phyloP scores from a whole-genome alignment of 1,140 invertebrate species.

The Parapsyche elsis region DNA sequence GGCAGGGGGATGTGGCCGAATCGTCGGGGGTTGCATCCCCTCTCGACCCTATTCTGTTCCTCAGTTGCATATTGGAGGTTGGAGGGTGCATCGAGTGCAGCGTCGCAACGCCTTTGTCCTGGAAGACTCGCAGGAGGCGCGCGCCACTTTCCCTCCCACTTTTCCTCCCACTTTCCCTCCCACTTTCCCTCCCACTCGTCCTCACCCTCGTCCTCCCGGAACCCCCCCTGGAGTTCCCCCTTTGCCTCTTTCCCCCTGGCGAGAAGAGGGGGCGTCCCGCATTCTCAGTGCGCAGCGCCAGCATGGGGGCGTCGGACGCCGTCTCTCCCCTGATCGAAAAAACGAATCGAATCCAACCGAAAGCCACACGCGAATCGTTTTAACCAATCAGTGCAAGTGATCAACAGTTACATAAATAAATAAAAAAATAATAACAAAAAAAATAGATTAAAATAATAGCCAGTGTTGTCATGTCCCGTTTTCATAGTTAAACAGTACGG shows the following conservation, averaged over 20 bases:
- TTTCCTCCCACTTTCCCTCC: background rate
- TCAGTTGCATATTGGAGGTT: background rate
- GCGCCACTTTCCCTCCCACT: background rate
- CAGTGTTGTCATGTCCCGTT: no score
- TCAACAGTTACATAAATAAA: no score
- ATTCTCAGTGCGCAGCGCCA: conserved; percentile 12
- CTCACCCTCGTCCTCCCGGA: background rate
- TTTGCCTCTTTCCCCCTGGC: background rate
- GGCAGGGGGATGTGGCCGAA: no score
- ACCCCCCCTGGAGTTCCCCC: background rate
- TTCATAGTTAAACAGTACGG: no score
- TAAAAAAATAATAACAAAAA: no score
- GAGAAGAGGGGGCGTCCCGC: background rate
- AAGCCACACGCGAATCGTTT: no score
- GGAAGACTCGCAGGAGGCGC: background rate
- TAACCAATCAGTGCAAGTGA: no score
- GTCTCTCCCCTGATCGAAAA: no score
- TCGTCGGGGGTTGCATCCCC: no score
- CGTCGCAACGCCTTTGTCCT: conserved; percentile 1
- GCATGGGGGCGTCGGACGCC: conserved; percentile 6
- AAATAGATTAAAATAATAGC: no score
- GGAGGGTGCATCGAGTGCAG: background rate
- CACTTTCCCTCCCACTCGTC: background rate
- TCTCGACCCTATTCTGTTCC: no score
- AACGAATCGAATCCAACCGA: no score